Evolutionary conservation across 2,797 vertebrate species (phyloP), one percentile per base, ranked within the genome.

Genomic region (Anguilla marmorata): DNA sequence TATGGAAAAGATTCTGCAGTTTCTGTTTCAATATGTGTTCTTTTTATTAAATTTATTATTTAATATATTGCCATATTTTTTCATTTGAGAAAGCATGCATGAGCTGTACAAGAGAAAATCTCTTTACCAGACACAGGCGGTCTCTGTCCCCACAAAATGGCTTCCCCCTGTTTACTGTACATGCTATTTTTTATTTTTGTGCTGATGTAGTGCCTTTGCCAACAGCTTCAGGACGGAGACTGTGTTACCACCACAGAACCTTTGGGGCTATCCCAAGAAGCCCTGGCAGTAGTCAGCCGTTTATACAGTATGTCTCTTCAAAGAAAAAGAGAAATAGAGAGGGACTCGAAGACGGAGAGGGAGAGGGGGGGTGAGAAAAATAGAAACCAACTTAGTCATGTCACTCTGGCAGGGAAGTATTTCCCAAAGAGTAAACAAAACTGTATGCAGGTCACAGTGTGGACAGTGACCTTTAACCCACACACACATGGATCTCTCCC

Each of bases 191-290:
- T 88, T 83, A 86, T 45, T 74, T 58, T 24, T 60, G 11, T 88
- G 84, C 85, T 79, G 74, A 88, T 41, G 79, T 24, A 86, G 88
- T 56, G n/a, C 21, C 63, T 80, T 56, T 86, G 88, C 88, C 88
- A 86, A 52, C 9, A 82, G 3, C 21, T 86, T 50, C 56, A 54
- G 74, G 41, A 86, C 3, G 58, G 58, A 66, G 56, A 80, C 85
- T n/a, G 19, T 63, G 41, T 27, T 27, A 58, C 56, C 21, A 27
- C 85, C 85, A 33, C 84, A 82, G 87, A 63, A 7, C 66, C 37
- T 63, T 5, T 19, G 37, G 63, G 84, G 84, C 84, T 41, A 30
- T 63, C 83, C 84, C 85, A 79, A 83, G 58, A 52, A 86, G 30
- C 6, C 19, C 74, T 63, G 88, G 48, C 74, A 14, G 30, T 48